Conservation (phyloP, 2,888 invertebrate genomes). For the Euphydryas editha region DNA sequence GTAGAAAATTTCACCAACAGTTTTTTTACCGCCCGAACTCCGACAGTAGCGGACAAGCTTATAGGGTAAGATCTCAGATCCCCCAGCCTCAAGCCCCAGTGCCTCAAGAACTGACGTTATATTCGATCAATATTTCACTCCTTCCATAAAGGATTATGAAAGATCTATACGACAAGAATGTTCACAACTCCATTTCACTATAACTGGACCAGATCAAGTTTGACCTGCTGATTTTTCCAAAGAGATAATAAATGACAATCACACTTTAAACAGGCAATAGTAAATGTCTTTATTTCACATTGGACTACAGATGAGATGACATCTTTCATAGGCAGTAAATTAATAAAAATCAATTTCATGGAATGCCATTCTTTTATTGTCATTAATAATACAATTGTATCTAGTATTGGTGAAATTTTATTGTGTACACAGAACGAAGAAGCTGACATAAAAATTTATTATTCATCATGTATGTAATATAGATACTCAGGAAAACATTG, state of each 20-base stretch:
- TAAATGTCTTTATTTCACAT: conserved; percentile 44
- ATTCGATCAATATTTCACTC: conserved; percentile 37
- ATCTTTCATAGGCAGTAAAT: conserved; percentile 44
- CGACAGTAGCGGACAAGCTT: too few species aligned
- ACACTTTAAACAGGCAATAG: conserved; percentile 45
- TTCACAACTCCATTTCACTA: conserved; percentile 39
- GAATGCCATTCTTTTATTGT: conserved; percentile 25
- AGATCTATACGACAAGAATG: conserved; percentile 35
- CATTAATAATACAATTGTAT: too few species aligned
- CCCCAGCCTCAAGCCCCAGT: too few species aligned
- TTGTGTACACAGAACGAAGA: conserved; percentile 12
- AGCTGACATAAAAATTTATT: not conserved
- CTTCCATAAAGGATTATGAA: conserved; percentile 39
- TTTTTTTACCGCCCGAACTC: too few species aligned
- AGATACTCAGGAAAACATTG: too few species aligned
- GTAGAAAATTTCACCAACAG: too few species aligned
- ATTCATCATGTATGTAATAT: conserved; percentile 10
- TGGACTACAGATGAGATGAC: conserved; percentile 42
- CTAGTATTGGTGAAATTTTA: conserved; percentile 5
- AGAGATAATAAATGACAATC: conserved; percentile 45
- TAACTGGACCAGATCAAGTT: conserved; percentile 42
- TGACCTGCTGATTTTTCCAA: conserved; percentile 38
- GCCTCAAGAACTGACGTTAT: conserved; percentile 33
- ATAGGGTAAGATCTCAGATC: too few species aligned
- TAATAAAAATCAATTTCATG: conserved; percentile 26